phyloP scores from a whole-genome alignment of 2,113 vertebrate species.

The Phaethon lepturus region DNA sequence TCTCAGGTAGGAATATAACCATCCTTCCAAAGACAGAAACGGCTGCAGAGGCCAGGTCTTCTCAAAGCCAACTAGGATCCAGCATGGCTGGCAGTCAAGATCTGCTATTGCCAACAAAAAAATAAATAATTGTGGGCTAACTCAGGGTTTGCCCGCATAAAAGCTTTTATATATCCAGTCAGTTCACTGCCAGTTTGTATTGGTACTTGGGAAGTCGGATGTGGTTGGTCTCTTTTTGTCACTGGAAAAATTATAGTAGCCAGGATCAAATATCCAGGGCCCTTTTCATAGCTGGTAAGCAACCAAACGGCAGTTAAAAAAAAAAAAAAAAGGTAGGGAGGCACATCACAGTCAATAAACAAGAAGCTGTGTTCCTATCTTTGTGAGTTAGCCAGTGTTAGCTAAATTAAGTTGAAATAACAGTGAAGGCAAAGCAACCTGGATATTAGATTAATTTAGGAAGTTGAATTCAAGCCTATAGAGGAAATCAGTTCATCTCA shows the following conservation, averaged over 20 bases:
- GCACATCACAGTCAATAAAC: neutral
- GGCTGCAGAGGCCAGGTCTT: neutral
- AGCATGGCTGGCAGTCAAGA: neutral
- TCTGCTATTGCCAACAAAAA: neutral
- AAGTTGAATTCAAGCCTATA: conserved; percentile 15
- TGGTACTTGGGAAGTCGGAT: neutral
- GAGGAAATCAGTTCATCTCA: conserved; percentile 21
- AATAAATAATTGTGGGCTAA: neutral
- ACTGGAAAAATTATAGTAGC: neutral
- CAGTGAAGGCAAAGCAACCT: conserved; percentile 16
- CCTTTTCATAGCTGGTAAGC: neutral
- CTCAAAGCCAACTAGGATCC: neutral
- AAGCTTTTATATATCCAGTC: neutral
- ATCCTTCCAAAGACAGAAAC: neutral
- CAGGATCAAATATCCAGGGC: neutral
- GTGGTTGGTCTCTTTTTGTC: neutral
- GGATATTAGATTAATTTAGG: conserved; percentile 13
- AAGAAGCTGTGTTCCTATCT: neutral
- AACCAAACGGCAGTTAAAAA: neutral
- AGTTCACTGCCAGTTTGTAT: neutral
- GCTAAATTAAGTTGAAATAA: neutral
- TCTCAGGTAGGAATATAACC: neutral
- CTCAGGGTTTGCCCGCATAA: neutral
- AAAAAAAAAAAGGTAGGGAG: neutral
- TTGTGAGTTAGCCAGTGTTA: neutral